Conservation (phyloP, 2,113 vertebrate genomes). For the Tauraco erythrolophus region DNA sequence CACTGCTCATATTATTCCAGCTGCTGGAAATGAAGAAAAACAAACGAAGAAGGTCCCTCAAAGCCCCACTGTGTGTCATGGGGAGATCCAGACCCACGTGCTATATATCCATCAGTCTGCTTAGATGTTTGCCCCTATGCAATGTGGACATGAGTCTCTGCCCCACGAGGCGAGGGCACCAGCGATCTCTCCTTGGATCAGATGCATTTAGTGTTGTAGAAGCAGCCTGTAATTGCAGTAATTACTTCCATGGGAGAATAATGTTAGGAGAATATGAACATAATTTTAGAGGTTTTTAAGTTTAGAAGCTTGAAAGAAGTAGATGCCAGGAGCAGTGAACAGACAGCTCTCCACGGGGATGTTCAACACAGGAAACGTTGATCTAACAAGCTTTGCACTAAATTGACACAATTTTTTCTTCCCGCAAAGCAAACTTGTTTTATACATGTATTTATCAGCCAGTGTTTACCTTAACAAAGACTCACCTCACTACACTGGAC, state of each 20-base stretch:
- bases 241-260: background rate
- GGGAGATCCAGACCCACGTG: background rate
- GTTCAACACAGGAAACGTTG: background rate
- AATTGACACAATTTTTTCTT: background rate
- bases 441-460: background rate
- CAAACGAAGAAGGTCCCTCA: background rate
- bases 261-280: background rate
- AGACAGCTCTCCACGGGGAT: background rate
- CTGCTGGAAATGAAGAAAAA: background rate
- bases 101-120: background rate
- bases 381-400: background rate
- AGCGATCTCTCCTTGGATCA: background rate
- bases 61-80: background rate
- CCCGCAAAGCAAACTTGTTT: background rate
- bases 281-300: background rate
- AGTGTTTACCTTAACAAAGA: background rate
- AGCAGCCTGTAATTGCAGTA: background rate
- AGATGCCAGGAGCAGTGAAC: background rate
- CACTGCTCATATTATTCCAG: background rate
- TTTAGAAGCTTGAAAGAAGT: background rate
- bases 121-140: background rate
- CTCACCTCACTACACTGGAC: background rate
- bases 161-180: background rate
- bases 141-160: background rate
- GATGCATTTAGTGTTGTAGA: background rate